Base-by-base conservation (phyloP, 1,140 invertebrate species). In the Choristoneura fumiferana region DNA sequence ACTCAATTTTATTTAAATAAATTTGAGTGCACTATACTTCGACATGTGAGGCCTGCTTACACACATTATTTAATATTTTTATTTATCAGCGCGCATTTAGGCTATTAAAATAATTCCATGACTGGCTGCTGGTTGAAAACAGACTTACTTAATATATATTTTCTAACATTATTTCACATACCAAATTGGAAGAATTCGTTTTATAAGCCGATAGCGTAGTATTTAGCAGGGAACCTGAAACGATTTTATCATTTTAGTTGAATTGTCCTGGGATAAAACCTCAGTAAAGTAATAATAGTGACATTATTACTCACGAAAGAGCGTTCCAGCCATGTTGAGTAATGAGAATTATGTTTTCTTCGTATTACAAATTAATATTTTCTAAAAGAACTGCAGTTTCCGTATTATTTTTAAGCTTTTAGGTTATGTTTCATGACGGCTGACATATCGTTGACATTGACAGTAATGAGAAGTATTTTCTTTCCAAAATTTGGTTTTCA, bases 161-260 rank as follows among this genome's bases (percentile, higher is more conserved):
- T n/a, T n/a, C n/a, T n/a, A n/a, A n/a, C n/a, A n/a, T n/a, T n/a
- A n/a, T 12, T 15, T 18, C 5, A 56, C 81, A 81, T 71, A 87
- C 84, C 65, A 78, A 60, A 57, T 65, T 62, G 8, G 69, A 43
- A 40, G 58, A 35, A 60, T 76, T 81, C 18, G 62, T 60, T 62
- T 75, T 74, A 60, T 74, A 74, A 29, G 77, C 22, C 34, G 67
- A 63, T 66, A 79, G 56, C 38, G 72, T 60, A 54, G 57, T 71
- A 52, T 62, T 79, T 45, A 84, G 65, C 18, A 83, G 33, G 5
- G 77, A 79, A 58, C 82, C 84, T 87, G 71, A 66, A 84, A 84
- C 22, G 38, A 54, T 67, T 36, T 54, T 29, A 29, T 29, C 2
- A 29, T 2, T 29, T 29, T 3, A 3, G 2, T 29, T 6, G 6